Conservation (phyloP, 1,140 invertebrate species). For the Helicoverpa armigera region DNA sequence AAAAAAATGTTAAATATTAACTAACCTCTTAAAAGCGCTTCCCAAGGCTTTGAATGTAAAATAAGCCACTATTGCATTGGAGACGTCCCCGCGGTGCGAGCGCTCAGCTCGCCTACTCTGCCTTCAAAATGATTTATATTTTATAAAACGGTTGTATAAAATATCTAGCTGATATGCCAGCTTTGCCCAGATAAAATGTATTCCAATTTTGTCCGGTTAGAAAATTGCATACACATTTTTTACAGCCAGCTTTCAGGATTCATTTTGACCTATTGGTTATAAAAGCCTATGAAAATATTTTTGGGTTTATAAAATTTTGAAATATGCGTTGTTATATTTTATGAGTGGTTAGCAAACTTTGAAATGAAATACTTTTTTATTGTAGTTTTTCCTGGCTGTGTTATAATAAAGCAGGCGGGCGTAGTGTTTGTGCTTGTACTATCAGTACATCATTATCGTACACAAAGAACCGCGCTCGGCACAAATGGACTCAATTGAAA, state of each 20-base stretch:
- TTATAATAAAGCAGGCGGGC: background rate
- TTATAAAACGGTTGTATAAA: slow-evolving; percentile 45
- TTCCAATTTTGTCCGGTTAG: slow-evolving; percentile 37
- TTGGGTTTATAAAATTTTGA: background rate
- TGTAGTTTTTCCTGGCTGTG: background rate
- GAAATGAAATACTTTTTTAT: slow-evolving; percentile 4
- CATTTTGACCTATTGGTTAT: background rate
- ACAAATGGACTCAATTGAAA: slow-evolving; percentile 50
- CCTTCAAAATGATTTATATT: slow-evolving; percentile 48
- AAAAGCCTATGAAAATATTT: slow-evolving; percentile 26
- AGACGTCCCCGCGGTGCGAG: slow-evolving; percentile 40
- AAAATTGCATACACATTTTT: slow-evolving; percentile 34
- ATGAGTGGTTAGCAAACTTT: background rate
- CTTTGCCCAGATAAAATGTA: slow-evolving; percentile 30
- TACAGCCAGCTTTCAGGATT: background rate
- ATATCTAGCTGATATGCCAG: slow-evolving; percentile 33
- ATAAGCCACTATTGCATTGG: slow-evolving; percentile 54
- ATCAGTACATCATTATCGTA: slow-evolving; percentile 18
- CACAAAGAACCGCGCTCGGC: slow-evolving; percentile 30
- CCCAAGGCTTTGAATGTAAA: slow-evolving; percentile 53
- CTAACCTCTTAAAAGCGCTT: slow-evolving; percentile 49
- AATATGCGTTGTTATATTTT: background rate
- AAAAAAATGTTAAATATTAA: slow-evolving; percentile 56
- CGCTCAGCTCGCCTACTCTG: background rate
- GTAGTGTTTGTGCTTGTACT: slow-evolving; percentile 10